phyloP scores from a whole-genome alignment of 2,113 vertebrate genomes.

The Gymnarchus niloticus region DNA sequence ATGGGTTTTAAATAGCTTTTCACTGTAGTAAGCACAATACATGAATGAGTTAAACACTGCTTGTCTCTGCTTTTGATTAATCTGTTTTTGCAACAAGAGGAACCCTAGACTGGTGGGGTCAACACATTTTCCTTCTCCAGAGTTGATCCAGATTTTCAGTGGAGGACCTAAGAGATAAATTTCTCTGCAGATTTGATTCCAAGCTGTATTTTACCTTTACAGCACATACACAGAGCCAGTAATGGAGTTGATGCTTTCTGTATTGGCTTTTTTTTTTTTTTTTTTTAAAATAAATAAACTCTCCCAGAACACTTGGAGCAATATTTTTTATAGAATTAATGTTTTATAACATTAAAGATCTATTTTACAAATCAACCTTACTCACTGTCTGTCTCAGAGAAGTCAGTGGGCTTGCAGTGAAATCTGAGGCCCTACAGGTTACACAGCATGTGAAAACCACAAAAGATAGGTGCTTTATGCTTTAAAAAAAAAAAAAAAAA shows the following conservation, averaged over 20 bases:
- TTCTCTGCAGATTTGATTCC: not conserved
- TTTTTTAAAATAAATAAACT: too few relatives aligned
- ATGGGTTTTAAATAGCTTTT: too few relatives aligned
- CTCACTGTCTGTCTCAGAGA: too few relatives aligned
- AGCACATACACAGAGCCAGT: not conserved
- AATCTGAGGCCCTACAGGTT: not conserved
- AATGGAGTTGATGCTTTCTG: not conserved
- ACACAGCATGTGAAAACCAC: too few relatives aligned
- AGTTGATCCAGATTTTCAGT: not conserved
- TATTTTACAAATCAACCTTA: too few relatives aligned
- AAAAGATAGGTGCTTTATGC: not conserved
- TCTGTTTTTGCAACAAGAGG: not conserved
- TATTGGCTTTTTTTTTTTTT: not conserved
- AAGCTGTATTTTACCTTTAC: not conserved
- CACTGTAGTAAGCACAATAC: too few relatives aligned
- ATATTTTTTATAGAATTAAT: too few relatives aligned
- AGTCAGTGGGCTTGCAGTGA: too few relatives aligned
- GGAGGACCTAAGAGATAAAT: not conserved
- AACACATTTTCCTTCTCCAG: not conserved
- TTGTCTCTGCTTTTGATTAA: not conserved
- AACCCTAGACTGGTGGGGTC: not conserved
- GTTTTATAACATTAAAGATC: too few relatives aligned
- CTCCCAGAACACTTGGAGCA: too few relatives aligned
- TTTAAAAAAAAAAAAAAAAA: not conserved
- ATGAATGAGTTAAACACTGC: too few relatives aligned